These are phyloP conservation scores for Allacma fusca DNA, from an alignment of 2,888 invertebrate species.

Conservation along the genomic window DNA sequence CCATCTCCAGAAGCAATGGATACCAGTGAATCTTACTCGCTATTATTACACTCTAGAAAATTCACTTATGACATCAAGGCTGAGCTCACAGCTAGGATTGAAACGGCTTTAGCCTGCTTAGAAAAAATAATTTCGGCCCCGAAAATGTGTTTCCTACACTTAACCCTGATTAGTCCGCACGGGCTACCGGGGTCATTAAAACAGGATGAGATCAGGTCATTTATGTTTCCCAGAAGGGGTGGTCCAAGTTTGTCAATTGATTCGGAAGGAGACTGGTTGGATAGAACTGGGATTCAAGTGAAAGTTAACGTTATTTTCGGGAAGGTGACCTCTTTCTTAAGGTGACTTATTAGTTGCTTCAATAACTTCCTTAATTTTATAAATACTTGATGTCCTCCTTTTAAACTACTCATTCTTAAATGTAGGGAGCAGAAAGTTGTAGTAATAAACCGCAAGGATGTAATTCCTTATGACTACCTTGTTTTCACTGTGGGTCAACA, in stretches of 20 bases:
- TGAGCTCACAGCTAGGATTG: slow-evolving; percentile 70
- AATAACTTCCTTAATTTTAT: too few relatives aligned
- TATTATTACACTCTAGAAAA: slow-evolving; percentile 54
- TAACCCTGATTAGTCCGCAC: slow-evolving; percentile 75
- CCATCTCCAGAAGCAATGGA: slow-evolving; percentile 50
- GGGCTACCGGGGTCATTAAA: slow-evolving; percentile 69
- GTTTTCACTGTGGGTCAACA: slow-evolving; percentile 57
- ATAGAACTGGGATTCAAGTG: slow-evolving; percentile 66
- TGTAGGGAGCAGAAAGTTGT: slow-evolving; percentile 70
- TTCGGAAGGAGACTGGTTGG: slow-evolving; percentile 66
- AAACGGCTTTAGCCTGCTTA: slow-evolving; percentile 72
- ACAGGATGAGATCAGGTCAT: slow-evolving; percentile 63
- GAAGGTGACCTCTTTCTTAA: slow-evolving; percentile 69
- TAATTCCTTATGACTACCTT: slow-evolving; percentile 58
- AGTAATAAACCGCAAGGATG: slow-evolving; percentile 64
- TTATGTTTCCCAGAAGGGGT: slow-evolving; percentile 69
- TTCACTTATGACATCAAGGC: slow-evolving; percentile 64
- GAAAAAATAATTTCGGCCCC: slow-evolving; percentile 69
- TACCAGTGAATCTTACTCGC: slow-evolving; percentile 45
- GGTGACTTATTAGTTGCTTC: slow-evolving; percentile 64
- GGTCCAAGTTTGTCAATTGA: slow-evolving; percentile 69
- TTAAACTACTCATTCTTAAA: too few relatives aligned
- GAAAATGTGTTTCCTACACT: slow-evolving; percentile 73
- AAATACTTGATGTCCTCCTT: too few relatives aligned
- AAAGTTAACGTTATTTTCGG: slow-evolving; percentile 75